These are phyloP conservation scores for Atta cephalotes DNA, from an alignment of 1,140 invertebrate species.

Conservation along the genomic window DNA sequence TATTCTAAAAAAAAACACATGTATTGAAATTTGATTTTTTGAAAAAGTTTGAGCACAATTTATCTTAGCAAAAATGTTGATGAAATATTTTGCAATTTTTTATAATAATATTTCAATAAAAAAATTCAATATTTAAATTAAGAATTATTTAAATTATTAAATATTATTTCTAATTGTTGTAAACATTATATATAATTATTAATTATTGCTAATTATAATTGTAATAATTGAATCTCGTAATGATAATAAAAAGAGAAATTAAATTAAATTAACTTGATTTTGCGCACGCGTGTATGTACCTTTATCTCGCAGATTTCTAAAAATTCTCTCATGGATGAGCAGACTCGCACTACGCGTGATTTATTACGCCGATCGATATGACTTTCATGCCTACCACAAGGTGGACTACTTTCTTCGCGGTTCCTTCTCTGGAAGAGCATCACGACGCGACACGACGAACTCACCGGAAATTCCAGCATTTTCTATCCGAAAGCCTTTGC, in stretches of 20 bases:
- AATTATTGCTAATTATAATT: no score
- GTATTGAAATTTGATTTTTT: no score
- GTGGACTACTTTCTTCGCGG: slow-evolving; percentile 68
- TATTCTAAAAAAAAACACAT: no score
- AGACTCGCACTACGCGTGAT: not conserved
- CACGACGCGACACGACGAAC: slow-evolving; percentile 12
- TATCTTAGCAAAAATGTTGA: no score
- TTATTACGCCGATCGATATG: not conserved
- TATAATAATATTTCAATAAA: no score
- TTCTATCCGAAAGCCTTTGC: slow-evolving; percentile 38
- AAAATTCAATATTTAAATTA: no score
- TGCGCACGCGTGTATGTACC: not conserved
- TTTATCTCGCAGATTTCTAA: not conserved
- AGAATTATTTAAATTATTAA: no score
- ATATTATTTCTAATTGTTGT: no score
- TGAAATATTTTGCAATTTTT: no score
- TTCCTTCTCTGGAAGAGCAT: not conserved
- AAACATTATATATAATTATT: no score
- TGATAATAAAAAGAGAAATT: not conserved
- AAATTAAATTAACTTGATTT: not conserved
- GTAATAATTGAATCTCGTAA: not conserved
- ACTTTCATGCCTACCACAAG: not conserved
- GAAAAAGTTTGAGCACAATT: no score
- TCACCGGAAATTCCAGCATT: slow-evolving; percentile 71
- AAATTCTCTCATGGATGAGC: not conserved